phyloP scores from a whole-genome alignment of 2,888 invertebrate species.

The Disparrhopalites patrizii region DNA sequence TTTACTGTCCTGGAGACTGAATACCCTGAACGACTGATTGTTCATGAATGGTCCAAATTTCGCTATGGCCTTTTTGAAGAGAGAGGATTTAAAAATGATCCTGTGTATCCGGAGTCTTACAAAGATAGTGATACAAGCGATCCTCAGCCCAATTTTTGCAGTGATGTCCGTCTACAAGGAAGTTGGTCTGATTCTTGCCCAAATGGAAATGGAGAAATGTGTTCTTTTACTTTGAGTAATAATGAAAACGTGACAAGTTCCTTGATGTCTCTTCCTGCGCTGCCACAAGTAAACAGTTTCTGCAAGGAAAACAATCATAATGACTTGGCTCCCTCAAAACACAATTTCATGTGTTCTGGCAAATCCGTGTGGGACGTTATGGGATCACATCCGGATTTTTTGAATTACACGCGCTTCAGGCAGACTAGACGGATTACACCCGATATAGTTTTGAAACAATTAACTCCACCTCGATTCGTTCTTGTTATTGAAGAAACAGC shows the following conservation, averaged over 20 bases:
- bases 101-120: constrained; percentile 60
- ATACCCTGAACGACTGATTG: constrained; percentile 46
- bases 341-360: constrained; percentile 62
- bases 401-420: constrained; percentile 18
- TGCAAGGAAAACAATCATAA: constrained; percentile 63
- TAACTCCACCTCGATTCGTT: constrained; percentile 57
- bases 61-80: constrained; percentile 68
- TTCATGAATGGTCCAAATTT: constrained; percentile 64
- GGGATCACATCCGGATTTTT: constrained; percentile 57
- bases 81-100: constrained; percentile 59
- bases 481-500: constrained; percentile 60
- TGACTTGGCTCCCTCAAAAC: constrained; percentile 62
- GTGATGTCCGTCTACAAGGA: constrained; percentile 48
- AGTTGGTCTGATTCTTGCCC: constrained; percentile 35
- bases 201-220: constrained; percentile 39
- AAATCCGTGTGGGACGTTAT: constrained; percentile 61
- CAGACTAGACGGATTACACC: constrained; percentile 49
- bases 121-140: constrained; percentile 51
- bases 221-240: constrained; percentile 42
- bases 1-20: constrained; percentile 23
- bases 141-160: constrained; percentile 49
- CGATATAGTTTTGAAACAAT: constrained; percentile 56
- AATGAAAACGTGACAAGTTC: constrained; percentile 49
- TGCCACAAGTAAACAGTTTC: constrained; percentile 56
- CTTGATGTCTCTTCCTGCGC: constrained; percentile 49